A percentile compares a stretch with the other conserved stretches of the same genome.
These are phyloP conservation scores for Porites evermanni DNA, from an alignment of 92 coral and sea anemone species.

Conservation along the genomic window DNA sequence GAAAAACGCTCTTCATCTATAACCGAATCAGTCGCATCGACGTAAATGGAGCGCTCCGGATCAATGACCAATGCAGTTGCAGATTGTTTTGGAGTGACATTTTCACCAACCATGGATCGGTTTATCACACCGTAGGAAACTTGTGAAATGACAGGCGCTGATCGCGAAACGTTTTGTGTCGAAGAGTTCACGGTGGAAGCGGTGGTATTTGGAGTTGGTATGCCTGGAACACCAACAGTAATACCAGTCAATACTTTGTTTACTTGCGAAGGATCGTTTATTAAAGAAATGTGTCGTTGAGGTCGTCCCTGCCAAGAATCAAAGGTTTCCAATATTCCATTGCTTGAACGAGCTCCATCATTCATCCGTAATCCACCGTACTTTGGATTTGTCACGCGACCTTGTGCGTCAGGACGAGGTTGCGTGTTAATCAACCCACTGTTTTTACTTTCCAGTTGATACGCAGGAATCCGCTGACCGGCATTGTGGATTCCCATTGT, in stretches of 20 bases:
- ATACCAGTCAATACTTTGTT: neutral
- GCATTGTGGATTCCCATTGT: neutral
- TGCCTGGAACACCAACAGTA: neutral
- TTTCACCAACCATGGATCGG: neutral
- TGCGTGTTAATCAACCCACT: neutral
- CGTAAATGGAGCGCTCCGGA: constrained; percentile 19
- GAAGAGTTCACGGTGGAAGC: neutral
- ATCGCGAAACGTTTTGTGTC: neutral
- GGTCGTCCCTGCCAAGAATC: constrained; percentile 9
- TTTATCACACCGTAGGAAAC: constrained; percentile 9
- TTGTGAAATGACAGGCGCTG: constrained; percentile 23
- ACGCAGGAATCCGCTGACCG: neutral
- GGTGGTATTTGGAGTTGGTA: neutral
- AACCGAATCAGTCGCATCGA: constrained; percentile 34
- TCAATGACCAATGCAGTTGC: constrained; percentile 27
- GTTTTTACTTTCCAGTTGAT: neutral
- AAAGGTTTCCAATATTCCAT: neutral
- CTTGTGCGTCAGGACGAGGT: neutral
- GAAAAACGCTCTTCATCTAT: neutral
- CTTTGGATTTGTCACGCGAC: neutral
- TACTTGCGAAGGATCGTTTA: neutral
- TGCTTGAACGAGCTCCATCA: neutral
- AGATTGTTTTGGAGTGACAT: constrained; percentile 7
- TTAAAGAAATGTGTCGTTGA: neutral
- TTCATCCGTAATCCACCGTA: neutral